Evolutionary conservation across 1,140 invertebrate genomes (phyloP).

Genomic region (Orchesella cincta): DNA sequence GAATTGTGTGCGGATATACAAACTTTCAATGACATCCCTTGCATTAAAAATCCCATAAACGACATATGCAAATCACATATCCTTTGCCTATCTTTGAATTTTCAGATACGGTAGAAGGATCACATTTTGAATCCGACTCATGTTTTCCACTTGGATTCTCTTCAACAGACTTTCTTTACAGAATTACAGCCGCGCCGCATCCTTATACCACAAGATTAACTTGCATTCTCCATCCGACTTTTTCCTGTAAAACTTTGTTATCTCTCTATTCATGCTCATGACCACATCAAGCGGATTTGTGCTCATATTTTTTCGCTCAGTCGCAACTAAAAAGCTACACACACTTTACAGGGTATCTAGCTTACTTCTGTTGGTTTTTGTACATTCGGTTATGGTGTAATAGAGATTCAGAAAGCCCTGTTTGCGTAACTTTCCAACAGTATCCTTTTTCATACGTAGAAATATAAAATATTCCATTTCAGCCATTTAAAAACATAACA

Average conservation of each 20-base stretch:
- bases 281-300: slow-evolving; percentile 13
- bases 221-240: slow-evolving; percentile 11
- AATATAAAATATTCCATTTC: too few species aligned
- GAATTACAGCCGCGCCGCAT: background rate
- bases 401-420: too few species aligned
- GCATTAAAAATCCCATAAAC: slow-evolving; percentile 2
- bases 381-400: too few species aligned
- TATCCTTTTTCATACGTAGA: too few species aligned
- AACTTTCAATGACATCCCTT: slow-evolving; percentile 5
- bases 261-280: slow-evolving; percentile 29
- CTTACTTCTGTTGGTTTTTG: too few species aligned
- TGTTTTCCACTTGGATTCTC: slow-evolving; percentile 24
- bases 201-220: slow-evolving; percentile 7
- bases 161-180: slow-evolving; percentile 18
- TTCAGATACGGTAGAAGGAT: slow-evolving; percentile 11
- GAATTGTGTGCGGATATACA: background rate
- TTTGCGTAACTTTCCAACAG: too few species aligned
- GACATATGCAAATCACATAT: slow-evolving; percentile 19
- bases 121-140: slow-evolving; percentile 7
- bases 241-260: slow-evolving; percentile 16
- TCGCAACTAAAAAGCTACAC: too few species aligned
- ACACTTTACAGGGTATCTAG: too few species aligned
- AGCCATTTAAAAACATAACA: too few species aligned
- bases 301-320: slow-evolving; percentile 21
- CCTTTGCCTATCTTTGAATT: slow-evolving; percentile 1